A percentile compares a stretch with the other conserved stretches of the same genome.
These are phyloP conservation scores for Eilema griseolum DNA, from an alignment of 2,888 invertebrate genomes.

Conservation along the genomic window DNA sequence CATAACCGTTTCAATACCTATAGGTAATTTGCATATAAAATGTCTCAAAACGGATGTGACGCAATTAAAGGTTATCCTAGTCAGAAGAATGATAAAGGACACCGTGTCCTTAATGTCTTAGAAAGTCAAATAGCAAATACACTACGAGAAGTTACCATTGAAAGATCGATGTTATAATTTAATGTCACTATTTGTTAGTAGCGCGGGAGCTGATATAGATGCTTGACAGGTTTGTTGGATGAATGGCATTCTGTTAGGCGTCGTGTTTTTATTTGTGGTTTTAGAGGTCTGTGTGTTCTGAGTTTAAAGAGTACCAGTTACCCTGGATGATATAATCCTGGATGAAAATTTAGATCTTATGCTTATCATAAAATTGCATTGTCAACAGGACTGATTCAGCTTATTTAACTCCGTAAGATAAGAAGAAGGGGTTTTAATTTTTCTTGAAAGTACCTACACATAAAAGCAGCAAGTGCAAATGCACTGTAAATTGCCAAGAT, in stretches of 20 bases:
- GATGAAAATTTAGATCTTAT: background rate
- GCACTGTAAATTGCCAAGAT: too few species aligned
- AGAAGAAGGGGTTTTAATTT: background rate
- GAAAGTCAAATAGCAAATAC: slow-evolving; percentile 35
- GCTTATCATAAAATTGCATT: background rate
- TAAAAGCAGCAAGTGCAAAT: too few species aligned
- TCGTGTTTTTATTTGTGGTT: background rate
- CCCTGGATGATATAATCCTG: too few species aligned
- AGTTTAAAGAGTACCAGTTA: background rate
- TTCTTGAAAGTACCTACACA: too few species aligned
- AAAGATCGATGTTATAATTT: slow-evolving; percentile 45
- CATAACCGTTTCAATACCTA: background rate
- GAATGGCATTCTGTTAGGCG: background rate
- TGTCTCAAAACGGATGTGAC: slow-evolving; percentile 17
- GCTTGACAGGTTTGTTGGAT: slow-evolving; percentile 18
- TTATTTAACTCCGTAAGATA: background rate
- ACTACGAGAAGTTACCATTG: slow-evolving; percentile 26
- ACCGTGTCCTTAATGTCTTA: slow-evolving; percentile 37
- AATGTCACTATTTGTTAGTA: slow-evolving; percentile 39
- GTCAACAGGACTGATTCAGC: background rate
- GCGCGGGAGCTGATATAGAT: slow-evolving; percentile 24
- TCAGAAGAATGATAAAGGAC: slow-evolving; percentile 34
- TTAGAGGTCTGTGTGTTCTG: background rate
- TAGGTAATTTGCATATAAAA: slow-evolving; percentile 17
- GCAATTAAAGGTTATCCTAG: slow-evolving; percentile 12